These are phyloP conservation scores for Urocyon cinereoargenteus DNA, from an alignment of 2,797 vertebrate species.

Conservation along the genomic window DNA sequence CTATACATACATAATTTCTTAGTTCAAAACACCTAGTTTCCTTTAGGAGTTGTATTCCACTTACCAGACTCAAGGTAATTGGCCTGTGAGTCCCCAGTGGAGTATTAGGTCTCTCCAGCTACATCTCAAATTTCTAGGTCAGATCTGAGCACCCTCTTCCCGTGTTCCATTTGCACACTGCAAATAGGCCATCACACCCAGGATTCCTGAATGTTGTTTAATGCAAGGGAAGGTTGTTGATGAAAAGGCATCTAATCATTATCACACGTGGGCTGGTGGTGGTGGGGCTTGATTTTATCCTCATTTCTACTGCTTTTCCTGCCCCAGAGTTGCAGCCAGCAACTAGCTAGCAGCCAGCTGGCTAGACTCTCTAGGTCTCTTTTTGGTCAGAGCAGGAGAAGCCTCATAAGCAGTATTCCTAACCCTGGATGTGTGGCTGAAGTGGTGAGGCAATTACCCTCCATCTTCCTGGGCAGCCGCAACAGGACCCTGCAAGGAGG, in stretches of 20 bases:
- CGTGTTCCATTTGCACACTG: constrained; percentile 53
- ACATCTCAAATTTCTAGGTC: constrained; percentile 79
- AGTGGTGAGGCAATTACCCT: constrained; percentile 65
- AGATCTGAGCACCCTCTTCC: constrained; percentile 71
- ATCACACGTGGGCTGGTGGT: not conserved
- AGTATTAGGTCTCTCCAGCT: constrained; percentile 73
- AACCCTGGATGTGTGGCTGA: constrained; percentile 55
- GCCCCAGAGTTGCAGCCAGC: constrained; percentile 72
- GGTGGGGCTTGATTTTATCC: constrained; percentile 42
- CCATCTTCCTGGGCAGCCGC: constrained; percentile 74
- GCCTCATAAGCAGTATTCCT: constrained; percentile 69
- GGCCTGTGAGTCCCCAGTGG: constrained; percentile 64
- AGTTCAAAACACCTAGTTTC: constrained; percentile 67
- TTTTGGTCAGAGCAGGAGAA: constrained; percentile 72
- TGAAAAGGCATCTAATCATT: constrained; percentile 46
- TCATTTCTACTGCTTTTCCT: constrained; percentile 70
- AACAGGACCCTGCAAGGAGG: constrained; percentile 81
- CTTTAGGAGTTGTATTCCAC: constrained; percentile 77
- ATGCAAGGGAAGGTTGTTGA: constrained; percentile 30
- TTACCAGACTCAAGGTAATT: constrained; percentile 77
- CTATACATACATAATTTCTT: constrained; percentile 64
- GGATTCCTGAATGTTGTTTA: constrained; percentile 62
- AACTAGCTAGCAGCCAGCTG: constrained; percentile 59
- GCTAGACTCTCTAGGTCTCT: constrained; percentile 75
- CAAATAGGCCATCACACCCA: constrained; percentile 66